Percentiles rank a stretch among this genome's conserved stretches.
Conservation (phyloP, 1,140 invertebrate genomes). For the Apis mellifera region DNA sequence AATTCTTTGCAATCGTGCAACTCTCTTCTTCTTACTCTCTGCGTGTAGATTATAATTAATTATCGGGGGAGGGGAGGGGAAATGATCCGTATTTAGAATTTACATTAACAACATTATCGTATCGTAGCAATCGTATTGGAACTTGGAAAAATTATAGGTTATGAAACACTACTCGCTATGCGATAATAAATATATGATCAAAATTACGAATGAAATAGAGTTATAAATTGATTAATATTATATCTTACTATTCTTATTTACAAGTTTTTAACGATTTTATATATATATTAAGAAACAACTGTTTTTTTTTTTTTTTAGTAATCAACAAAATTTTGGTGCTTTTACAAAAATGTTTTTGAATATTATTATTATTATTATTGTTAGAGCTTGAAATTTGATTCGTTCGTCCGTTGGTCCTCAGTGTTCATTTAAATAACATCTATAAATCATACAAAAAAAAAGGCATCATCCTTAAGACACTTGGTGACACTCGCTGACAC, state of each 20-base stretch:
- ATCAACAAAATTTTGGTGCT: neutral
- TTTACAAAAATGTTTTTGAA: neutral
- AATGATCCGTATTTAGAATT: conserved; percentile 10
- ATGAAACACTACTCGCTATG: neutral
- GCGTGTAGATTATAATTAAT: neutral
- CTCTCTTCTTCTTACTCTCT: too few species aligned
- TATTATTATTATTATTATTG: too few species aligned
- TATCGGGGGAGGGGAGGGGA: neutral
- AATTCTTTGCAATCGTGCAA: conserved; percentile 2
- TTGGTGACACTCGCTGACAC: conserved; percentile 42
- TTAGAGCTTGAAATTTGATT: neutral
- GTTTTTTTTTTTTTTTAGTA: too few species aligned
- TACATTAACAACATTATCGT: neutral
- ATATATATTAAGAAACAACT: neutral
- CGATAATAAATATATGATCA: neutral
- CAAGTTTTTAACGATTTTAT: neutral
- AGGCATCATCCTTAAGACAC: conserved; percentile 68
- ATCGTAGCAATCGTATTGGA: neutral
- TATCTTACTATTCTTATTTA: neutral
- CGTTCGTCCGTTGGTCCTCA: conserved; percentile 36
- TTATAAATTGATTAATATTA: neutral
- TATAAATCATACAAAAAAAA: conserved; percentile 42
- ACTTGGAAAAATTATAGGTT: too few species aligned
- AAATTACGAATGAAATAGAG: neutral
- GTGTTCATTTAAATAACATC: conserved; percentile 33